These are phyloP conservation scores for Rhamphomyia laevipes DNA, from an alignment of 2,888 invertebrate species.

Conservation along the genomic window DNA sequence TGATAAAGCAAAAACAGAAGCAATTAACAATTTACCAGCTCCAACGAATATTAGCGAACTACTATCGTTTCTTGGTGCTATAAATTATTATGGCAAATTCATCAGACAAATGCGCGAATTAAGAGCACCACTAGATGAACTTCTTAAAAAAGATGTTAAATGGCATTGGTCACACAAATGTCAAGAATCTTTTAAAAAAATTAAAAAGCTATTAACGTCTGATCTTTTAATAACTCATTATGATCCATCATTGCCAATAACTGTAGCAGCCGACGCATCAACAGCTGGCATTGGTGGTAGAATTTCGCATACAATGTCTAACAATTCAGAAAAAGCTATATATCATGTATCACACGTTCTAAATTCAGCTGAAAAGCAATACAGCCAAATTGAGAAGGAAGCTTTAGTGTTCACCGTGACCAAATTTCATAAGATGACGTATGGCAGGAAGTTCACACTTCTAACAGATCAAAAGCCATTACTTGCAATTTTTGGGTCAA, in stretches of 20 bases:
- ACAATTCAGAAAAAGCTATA: constrained; percentile 10
- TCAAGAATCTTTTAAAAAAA: constrained; percentile 10
- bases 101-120: neutral
- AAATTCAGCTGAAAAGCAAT: constrained; percentile 9
- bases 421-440: constrained; percentile 11
- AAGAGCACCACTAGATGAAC: constrained; percentile 7
- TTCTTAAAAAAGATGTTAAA: constrained; percentile 6
- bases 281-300: constrained; percentile 8
- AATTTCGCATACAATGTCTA: constrained; percentile 10
- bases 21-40: constrained; percentile 3
- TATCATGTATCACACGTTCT: constrained; percentile 10
- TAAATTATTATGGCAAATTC: constrained; percentile 13
- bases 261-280: constrained; percentile 11
- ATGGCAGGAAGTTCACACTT: constrained; percentile 11
- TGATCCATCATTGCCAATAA: constrained; percentile 8
- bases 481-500: constrained; percentile 24
- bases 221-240: constrained; percentile 11
- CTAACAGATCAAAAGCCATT: constrained; percentile 33
- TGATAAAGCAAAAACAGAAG: constrained; percentile 1
- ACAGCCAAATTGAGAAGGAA: constrained; percentile 9
- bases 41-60: constrained; percentile 8
- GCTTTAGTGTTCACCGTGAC: constrained; percentile 13
- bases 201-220: constrained; percentile 12
- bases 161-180: constrained; percentile 10
- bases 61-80: constrained; percentile 8